Evolutionary conservation across 2,113 vertebrate species (phyloP).

Genomic region (Erinaceus europaeus): DNA sequence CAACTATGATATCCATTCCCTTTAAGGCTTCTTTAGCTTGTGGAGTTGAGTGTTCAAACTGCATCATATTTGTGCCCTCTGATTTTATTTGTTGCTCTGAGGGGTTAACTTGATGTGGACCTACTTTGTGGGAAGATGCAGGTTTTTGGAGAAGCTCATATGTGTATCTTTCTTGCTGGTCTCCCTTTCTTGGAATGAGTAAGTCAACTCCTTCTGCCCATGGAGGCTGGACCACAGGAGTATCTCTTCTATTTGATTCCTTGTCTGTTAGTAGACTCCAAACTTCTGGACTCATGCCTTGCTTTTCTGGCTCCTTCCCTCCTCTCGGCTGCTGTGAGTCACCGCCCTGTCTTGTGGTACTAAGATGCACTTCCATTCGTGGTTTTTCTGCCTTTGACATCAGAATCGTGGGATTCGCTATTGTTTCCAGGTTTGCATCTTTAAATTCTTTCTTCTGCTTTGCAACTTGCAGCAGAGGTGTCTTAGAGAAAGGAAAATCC

Average conservation of each 20-base stretch:
- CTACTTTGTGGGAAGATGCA: not conserved
- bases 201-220: not conserved
- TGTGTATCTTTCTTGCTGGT: not conserved
- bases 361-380: not conserved
- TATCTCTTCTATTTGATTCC: not conserved
- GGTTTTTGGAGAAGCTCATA: not conserved
- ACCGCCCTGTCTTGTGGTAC: not conserved
- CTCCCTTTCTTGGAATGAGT: not conserved
- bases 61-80: not conserved
- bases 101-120: not conserved
- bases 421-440: not conserved
- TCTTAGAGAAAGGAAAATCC: not conserved
- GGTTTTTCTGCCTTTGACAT: not conserved
- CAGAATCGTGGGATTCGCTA: not conserved
- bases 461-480: not conserved
- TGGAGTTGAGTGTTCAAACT: not conserved
- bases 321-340: not conserved
- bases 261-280: not conserved
- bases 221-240: not conserved
- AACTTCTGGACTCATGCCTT: not conserved
- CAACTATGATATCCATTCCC: not conserved
- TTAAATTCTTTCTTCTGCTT: not conserved
- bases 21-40: not conserved
- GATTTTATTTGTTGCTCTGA: not conserved
- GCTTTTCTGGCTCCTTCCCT: not conserved